phyloP scores from a whole-genome alignment of 2,113 vertebrate genomes.

The Lanius ludovicianus region DNA sequence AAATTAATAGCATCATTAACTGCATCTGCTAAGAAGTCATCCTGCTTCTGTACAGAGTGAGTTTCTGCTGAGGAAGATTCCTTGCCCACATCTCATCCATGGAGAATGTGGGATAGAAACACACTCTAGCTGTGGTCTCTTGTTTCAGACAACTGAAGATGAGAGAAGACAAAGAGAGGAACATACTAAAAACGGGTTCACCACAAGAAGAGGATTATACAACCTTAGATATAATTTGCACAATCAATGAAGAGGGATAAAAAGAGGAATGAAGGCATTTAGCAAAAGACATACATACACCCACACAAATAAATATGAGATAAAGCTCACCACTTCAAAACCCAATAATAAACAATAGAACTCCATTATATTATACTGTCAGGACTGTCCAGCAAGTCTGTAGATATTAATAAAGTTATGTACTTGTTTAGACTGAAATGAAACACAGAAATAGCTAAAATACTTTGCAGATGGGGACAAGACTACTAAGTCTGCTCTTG shows the following conservation, averaged over 20 bases:
- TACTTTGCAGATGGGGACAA: not conserved
- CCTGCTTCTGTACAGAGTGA: not conserved
- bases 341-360: not conserved
- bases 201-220: not conserved
- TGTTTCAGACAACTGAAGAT: not conserved
- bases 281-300: not conserved
- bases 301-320: not conserved
- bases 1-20: slow-evolving; percentile 23
- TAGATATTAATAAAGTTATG: not conserved
- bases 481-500: not conserved
- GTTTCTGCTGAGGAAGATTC: not conserved
- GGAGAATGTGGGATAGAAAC: not conserved
- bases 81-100: not conserved
- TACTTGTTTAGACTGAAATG: slow-evolving; percentile 2
- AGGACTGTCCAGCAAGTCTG: not conserved
- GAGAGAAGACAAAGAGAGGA: not conserved
- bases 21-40: slow-evolving; percentile 13
- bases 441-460: not conserved
- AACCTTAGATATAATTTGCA: not conserved
- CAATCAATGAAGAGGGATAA: not conserved
- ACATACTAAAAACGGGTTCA: not conserved
- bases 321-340: slow-evolving; percentile 22
- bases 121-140: not conserved
- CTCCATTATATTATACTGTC: not conserved
- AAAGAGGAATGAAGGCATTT: not conserved